Conservation (phyloP, 2,888 invertebrate species). For the Rotaria socialis region DNA sequence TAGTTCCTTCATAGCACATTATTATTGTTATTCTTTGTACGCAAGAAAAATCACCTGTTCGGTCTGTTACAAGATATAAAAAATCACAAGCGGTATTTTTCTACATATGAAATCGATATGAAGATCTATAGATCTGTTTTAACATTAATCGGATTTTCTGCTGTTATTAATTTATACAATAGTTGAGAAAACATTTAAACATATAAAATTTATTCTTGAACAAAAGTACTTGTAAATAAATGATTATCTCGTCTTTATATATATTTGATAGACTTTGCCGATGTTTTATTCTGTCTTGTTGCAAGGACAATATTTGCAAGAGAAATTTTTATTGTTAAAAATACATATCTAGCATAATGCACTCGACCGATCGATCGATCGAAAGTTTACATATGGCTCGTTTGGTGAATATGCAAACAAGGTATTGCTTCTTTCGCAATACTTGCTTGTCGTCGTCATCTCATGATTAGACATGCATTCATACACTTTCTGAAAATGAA, state of each 20-base stretch:
- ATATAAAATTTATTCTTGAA: no score
- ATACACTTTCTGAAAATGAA: constrained; percentile 22
- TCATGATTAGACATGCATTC: neutral
- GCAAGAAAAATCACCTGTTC: neutral
- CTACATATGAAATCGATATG: no score
- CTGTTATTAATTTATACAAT: no score
- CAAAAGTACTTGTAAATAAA: neutral
- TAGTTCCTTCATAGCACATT: neutral
- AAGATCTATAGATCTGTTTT: no score
- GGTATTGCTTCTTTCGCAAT: neutral
- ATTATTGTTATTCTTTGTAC: neutral
- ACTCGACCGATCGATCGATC: neutral
- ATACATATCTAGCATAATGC: neutral
- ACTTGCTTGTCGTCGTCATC: neutral
- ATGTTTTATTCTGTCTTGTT: neutral
- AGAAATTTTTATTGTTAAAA: constrained; percentile 10
- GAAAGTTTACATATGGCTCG: constrained; percentile 24
- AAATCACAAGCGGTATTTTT: no score
- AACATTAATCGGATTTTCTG: no score
- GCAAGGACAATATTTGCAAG: neutral
- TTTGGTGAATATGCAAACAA: constrained; percentile 21
- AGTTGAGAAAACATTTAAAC: no score
- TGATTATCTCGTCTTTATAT: neutral
- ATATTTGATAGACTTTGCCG: neutral
- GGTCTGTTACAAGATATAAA: neutral